Base-by-base conservation (phyloP, 2,888 invertebrate species). In the Lithodes maja region DNA sequence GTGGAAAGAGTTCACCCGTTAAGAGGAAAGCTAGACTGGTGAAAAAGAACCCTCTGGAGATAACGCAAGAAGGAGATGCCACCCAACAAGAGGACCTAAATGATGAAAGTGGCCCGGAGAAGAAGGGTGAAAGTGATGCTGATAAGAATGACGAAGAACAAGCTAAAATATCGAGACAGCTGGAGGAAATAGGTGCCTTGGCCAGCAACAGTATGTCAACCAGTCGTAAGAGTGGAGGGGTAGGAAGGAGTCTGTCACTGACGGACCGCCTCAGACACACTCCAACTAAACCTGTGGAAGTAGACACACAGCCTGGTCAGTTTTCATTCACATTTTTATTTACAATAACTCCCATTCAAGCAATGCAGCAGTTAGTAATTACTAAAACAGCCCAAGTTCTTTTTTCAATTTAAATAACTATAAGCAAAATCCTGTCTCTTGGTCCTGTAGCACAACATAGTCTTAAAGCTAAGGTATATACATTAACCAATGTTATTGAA, bases 171-270 rank as follows among this genome's bases (percentile, higher is more conserved):
- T 85, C 90, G 9, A 87, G 81, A 69, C 88, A 91, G 68, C 77
- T 91, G 52, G 90, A 89, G 74, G 91, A 91, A 71, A 84, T 91
- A 61, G 90, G 85, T 69, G 87, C 79, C 2, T 33, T 91, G 7
- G 89, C 89, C 71, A 55, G 83, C 49, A 77, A 53, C 17, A 83
- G 78, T 3, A 55, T 71, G 17, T n/a, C 71, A 55, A 75, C 83
- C 5, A 85, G 77, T 12, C 77, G 83, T 15, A 86, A 61, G 61
- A 86, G 15, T 83, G 71, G 78, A 17, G 55, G 33, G 49, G 75
- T 3, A 49, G 80, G 88, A 50, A 82, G 55, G 5, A 89, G 1
- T 17, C 49, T 75, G 68, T 69, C 89, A n/a, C 12, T 78, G 1
- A 54, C n/a, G 7, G 89, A 89, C 53, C 77, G 55, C 68, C 9